phyloP scores from a whole-genome alignment of 1,140 invertebrate species.

The Drosophila takahashii region DNA sequence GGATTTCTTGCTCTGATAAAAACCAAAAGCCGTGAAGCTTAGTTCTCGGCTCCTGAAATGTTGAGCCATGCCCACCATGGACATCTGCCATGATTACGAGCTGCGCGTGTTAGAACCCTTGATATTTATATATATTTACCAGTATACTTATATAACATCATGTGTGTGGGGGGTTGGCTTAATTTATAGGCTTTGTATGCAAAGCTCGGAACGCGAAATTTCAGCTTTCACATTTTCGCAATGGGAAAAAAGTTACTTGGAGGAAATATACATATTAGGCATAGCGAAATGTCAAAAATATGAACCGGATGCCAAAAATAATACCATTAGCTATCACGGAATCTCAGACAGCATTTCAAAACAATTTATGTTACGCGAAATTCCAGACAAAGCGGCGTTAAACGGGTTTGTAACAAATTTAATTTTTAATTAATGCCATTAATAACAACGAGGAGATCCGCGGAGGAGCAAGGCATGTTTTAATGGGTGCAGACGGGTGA shows the following conservation, averaged over 20 bases:
- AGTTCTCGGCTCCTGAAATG: slow-evolving; percentile 39
- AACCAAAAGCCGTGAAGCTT: slow-evolving; percentile 61
- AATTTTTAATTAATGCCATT: slow-evolving; percentile 75
- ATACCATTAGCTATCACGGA: neutral
- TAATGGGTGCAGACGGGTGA: slow-evolving; percentile 34
- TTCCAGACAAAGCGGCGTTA: slow-evolving; percentile 35
- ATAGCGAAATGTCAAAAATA: slow-evolving; percentile 20
- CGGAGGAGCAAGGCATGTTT: slow-evolving; percentile 24
- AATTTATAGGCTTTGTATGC: slow-evolving; percentile 30
- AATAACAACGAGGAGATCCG: slow-evolving; percentile 49
- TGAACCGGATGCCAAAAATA: slow-evolving; percentile 9
- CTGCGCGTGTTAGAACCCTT: slow-evolving; percentile 13
- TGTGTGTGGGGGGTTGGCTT: neutral
- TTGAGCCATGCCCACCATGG: slow-evolving; percentile 49
- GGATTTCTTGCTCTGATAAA: slow-evolving; percentile 46
- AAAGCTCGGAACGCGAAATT: slow-evolving; percentile 22
- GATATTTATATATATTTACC: slow-evolving; percentile 9
- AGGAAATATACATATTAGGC: slow-evolving; percentile 1
- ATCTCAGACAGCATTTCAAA: slow-evolving; percentile 31
- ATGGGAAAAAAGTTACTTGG: slow-evolving; percentile 14
- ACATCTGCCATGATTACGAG: slow-evolving; percentile 39
- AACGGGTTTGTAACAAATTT: slow-evolving; percentile 70
- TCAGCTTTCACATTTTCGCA: slow-evolving; percentile 11
- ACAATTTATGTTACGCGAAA: slow-evolving; percentile 21
- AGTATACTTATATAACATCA: neutral